Conservation (phyloP, 2,113 vertebrate species). For the Leiothrix lutea region DNA sequence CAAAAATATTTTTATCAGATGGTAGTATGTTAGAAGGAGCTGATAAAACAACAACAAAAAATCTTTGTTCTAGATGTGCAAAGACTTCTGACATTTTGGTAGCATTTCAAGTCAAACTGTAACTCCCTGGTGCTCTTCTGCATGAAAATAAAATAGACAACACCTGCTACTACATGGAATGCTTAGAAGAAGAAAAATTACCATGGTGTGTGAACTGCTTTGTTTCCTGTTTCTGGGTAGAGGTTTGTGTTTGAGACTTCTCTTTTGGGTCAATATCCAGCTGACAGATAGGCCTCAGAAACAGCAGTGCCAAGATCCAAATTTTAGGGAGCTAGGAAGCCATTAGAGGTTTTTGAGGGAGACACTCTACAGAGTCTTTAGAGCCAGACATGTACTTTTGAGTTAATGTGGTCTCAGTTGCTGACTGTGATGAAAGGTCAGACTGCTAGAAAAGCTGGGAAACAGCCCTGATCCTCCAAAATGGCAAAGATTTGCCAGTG, state of each 20-base stretch:
- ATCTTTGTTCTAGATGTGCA: not conserved
- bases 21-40: not conserved
- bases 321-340: not conserved
- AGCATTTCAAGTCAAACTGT: not conserved
- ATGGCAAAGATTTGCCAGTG: not conserved
- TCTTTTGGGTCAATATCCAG: not conserved
- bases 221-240: not conserved
- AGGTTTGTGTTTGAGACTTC: not conserved
- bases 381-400: not conserved
- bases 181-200: not conserved
- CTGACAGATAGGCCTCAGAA: not conserved
- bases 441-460: not conserved
- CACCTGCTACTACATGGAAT: not conserved
- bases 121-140: not conserved
- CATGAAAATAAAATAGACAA: not conserved
- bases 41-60: not conserved
- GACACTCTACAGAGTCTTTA: not conserved
- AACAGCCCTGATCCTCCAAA: not conserved
- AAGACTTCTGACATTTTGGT: not conserved
- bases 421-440: not conserved
- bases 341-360: not conserved
- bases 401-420: not conserved
- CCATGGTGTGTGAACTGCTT: not conserved
- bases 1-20: not conserved
- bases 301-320: not conserved